Percentiles rank a stretch among this genome's conserved stretches.
phyloP scores from a whole-genome alignment of 2,888 invertebrate species.

The Caenorhabditis sulstoni region DNA sequence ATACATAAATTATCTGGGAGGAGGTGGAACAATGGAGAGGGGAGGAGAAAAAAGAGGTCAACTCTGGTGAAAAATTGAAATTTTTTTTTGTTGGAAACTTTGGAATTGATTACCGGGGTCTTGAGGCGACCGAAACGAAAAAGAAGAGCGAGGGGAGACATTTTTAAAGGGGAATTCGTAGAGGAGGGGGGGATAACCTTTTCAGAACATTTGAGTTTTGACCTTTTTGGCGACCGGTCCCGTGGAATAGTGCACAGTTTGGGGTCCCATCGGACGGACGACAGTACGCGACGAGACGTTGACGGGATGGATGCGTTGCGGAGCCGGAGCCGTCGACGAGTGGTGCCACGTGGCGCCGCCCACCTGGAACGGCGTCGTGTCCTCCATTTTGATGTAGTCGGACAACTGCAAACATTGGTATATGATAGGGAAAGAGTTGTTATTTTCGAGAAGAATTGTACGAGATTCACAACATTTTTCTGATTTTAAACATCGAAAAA shows the following conservation, averaged over 20 bases:
- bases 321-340: slow-evolving; percentile 1
- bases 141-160: too few relatives aligned
- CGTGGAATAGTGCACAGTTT: slow-evolving; percentile 1
- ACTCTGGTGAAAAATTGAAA: slow-evolving; percentile 30
- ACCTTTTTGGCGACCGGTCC: slow-evolving; percentile 23
- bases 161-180: too few relatives aligned
- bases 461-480: too few relatives aligned
- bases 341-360: background rate
- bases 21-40: slow-evolving; percentile 5
- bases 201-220: slow-evolving; percentile 40
- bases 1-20: slow-evolving; percentile 36
- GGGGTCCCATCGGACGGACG: slow-evolving; percentile 13
- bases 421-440: background rate
- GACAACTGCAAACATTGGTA: slow-evolving; percentile 29
- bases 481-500: too few relatives aligned
- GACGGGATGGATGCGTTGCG: slow-evolving; percentile 16
- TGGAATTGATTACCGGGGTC: slow-evolving; percentile 45
- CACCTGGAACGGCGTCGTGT: background rate
- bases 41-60: slow-evolving; percentile 40
- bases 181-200: too few relatives aligned
- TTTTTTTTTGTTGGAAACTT: background rate
- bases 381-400: slow-evolving; percentile 49
- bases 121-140: slow-evolving; percentile 28
- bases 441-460: too few relatives aligned
- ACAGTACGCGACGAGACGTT: slow-evolving; percentile 31